These are phyloP conservation scores for Pelagia noctiluca DNA, from an alignment of 30 jellyfish, hydroid and myxozoan species.

Conservation along the genomic window DNA sequence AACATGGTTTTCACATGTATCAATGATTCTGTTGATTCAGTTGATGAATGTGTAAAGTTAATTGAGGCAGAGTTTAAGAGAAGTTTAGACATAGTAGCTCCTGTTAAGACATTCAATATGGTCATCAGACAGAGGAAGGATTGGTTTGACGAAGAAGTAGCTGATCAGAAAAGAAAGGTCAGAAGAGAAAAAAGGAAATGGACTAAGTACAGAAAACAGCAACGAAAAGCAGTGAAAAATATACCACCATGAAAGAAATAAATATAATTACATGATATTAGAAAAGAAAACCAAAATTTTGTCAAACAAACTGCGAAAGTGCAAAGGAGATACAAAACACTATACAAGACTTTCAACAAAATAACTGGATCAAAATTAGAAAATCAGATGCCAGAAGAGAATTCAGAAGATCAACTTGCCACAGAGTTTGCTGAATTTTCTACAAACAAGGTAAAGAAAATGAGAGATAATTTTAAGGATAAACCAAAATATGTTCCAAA, in stretches of 20 bases:
- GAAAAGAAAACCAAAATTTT: constrained; percentile 49
- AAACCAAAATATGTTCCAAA: constrained; percentile 26
- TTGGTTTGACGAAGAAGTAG: constrained; percentile 43
- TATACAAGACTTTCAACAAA: constrained; percentile 43
- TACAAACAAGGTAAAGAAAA: constrained; percentile 51
- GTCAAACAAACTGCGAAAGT: constrained; percentile 44
- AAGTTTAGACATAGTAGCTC: constrained; percentile 41
- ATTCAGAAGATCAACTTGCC: constrained; percentile 50
- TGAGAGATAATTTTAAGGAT: constrained; percentile 39
- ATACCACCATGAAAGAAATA: constrained; percentile 50
- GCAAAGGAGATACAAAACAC: constrained; percentile 59
- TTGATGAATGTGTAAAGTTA: constrained; percentile 48
- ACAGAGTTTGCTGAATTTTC: constrained; percentile 49
- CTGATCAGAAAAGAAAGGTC: constrained; percentile 59
- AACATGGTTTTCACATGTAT: constrained; percentile 50
- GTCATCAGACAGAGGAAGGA: constrained; percentile 41
- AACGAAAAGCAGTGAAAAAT: constrained; percentile 28
- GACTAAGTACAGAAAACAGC: constrained; percentile 34
- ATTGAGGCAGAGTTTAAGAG: constrained; percentile 49
- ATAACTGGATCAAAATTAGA: constrained; percentile 43
- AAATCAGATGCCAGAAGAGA: constrained; percentile 49
- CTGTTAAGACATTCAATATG: constrained; percentile 45
- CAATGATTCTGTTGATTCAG: constrained; percentile 37
- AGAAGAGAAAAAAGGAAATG: constrained; percentile 52
- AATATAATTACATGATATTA: constrained; percentile 21